Percentiles rank a stretch among this genome's conserved stretches.
These are phyloP conservation scores for Magallana nippona DNA, from an alignment of 2,888 invertebrate genomes.

Conservation along the genomic window DNA sequence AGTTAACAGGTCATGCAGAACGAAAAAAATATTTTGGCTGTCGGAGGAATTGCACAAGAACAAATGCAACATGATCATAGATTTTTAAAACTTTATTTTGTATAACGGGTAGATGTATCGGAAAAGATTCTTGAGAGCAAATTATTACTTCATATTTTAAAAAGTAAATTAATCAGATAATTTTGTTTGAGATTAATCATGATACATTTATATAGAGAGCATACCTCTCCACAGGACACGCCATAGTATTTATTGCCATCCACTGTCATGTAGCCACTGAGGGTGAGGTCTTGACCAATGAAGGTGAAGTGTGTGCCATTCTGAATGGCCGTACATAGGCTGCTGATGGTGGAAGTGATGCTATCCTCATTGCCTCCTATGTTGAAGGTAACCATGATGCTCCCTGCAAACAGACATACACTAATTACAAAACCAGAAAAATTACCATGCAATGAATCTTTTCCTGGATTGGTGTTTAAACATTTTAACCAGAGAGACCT, in stretches of 20 bases:
- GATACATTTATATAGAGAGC: slow-evolving; percentile 20
- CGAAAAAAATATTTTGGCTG: no score
- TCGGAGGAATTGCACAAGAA: no score
- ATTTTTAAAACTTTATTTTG: no score
- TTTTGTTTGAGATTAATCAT: background rate
- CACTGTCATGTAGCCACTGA: slow-evolving; percentile 59
- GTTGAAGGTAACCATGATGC: slow-evolving; percentile 62
- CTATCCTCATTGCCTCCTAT: slow-evolving; percentile 54
- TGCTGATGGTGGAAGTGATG: slow-evolving; percentile 57
- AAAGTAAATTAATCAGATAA: no score
- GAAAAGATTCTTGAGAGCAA: no score
- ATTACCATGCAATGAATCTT: background rate
- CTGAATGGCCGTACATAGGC: slow-evolving; percentile 55
- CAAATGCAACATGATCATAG: no score
- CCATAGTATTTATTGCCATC: slow-evolving; percentile 61
- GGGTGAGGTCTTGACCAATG: slow-evolving; percentile 53
- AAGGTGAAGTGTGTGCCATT: slow-evolving; percentile 53
- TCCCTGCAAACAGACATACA: slow-evolving; percentile 57
- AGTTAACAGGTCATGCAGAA: no score
- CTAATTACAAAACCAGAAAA: background rate
- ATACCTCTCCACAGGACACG: slow-evolving; percentile 60
- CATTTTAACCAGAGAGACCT: background rate
- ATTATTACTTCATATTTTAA: no score
- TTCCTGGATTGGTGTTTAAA: background rate
- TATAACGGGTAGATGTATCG: no score